These are phyloP conservation scores for Phaetusa simplex DNA, from an alignment of 2,113 vertebrate species.

Conservation along the genomic window DNA sequence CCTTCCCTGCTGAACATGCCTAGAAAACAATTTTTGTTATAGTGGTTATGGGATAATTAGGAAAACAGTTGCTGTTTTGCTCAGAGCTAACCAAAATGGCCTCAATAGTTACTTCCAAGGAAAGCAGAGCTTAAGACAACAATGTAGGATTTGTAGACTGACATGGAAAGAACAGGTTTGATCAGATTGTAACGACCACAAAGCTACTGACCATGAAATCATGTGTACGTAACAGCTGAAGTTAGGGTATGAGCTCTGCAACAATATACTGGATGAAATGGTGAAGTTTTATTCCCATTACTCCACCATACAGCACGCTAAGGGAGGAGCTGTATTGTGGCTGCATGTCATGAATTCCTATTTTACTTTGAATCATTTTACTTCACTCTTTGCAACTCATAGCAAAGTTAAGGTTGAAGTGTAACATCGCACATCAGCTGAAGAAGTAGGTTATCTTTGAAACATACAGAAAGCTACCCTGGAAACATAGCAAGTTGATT, in stretches of 20 bases:
- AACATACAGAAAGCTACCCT: background rate
- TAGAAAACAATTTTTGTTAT: background rate
- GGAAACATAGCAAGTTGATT: background rate
- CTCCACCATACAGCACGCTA: too few species aligned
- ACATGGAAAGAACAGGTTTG: background rate
- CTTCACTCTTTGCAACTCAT: background rate
- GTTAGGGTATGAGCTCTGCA: background rate
- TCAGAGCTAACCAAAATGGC: background rate
- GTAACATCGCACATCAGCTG: background rate
- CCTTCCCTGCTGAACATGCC: background rate
- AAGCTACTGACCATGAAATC: background rate
- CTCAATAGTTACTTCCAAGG: background rate
- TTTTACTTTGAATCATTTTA: background rate
- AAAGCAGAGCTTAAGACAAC: background rate
- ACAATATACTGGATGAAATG: background rate
- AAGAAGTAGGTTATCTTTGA: background rate
- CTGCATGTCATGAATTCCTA: background rate
- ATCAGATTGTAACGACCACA: background rate
- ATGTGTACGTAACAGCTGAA: fast-evolving
- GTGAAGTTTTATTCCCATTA: background rate
- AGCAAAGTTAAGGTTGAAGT: background rate
- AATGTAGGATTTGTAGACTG: background rate
- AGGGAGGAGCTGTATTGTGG: background rate
- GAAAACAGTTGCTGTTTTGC: background rate
- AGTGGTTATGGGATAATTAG: background rate